These are phyloP conservation scores for Nemotelus pantherinus DNA, from an alignment of 2,888 invertebrate genomes.

Conservation along the genomic window DNA sequence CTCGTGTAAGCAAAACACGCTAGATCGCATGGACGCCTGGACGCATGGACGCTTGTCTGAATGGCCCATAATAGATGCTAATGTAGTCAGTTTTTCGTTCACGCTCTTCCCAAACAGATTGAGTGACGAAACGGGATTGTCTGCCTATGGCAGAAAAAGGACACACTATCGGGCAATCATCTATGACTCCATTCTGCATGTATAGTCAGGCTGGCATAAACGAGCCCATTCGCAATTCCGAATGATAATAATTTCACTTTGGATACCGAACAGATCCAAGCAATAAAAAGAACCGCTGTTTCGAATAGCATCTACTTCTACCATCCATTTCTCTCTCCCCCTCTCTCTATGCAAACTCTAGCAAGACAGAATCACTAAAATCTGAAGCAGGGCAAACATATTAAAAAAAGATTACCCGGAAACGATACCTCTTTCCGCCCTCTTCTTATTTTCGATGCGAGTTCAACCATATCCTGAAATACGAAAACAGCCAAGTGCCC, in stretches of 20 bases:
- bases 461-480: conserved; percentile 14
- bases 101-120: not conserved
- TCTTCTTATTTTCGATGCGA: conserved; percentile 19
- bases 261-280: conserved; percentile 39
- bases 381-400: conserved; percentile 47
- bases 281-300: conserved; percentile 43
- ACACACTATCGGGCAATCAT: conserved; percentile 31
- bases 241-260: conserved; percentile 42
- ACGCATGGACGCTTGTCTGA: too few species aligned
- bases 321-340: not conserved
- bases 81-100: conserved; percentile 44
- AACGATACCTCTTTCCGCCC: conserved; percentile 41
- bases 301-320: conserved; percentile 16
- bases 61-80: conserved; percentile 48
- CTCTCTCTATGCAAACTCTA: not conserved
- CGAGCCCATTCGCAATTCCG: conserved; percentile 45
- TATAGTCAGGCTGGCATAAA: conserved; percentile 23
- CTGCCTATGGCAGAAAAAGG: conserved; percentile 21
- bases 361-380: conserved; percentile 43
- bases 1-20: too few species aligned
- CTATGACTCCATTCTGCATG: conserved; percentile 44
- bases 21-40: too few species aligned
- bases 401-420: conserved; percentile 51
- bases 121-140: conserved; percentile 21
- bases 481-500: conserved; percentile 4